phyloP scores from a whole-genome alignment of 2,888 invertebrate genomes.

The Caradrina clavipalpis region DNA sequence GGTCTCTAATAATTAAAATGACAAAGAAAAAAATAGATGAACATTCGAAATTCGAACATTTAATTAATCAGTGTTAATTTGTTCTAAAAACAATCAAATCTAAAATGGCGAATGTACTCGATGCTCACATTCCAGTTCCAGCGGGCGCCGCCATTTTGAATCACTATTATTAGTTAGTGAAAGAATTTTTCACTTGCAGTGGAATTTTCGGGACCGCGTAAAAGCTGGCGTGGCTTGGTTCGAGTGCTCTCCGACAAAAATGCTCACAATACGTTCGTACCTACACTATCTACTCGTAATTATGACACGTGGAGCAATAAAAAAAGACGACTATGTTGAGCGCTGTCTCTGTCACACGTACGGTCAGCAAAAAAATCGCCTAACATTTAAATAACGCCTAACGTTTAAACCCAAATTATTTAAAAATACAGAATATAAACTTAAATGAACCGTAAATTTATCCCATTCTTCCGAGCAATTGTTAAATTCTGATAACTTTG shows the following conservation, averaged over 20 bases:
- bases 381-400: not conserved
- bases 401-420: not conserved
- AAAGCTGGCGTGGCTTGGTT: not conserved
- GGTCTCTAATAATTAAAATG: no score
- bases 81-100: not conserved
- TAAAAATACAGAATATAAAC: no score
- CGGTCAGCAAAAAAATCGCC: not conserved
- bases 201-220: not conserved
- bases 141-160: not conserved
- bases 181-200: not conserved
- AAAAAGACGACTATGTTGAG: not conserved
- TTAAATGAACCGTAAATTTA: no score
- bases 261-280: not conserved
- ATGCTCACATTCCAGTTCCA: not conserved
- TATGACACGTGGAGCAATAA: not conserved
- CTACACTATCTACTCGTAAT: not conserved
- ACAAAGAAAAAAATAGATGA: no score
- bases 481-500: no score
- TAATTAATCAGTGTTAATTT: no score
- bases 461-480: no score
- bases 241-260: not conserved
- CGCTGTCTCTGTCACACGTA: not conserved
- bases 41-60: no score
- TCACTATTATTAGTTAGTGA: not conserved
- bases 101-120: not conserved